These are phyloP conservation scores for Drosophila putrida DNA, from an alignment of 2,888 invertebrate species.

Conservation along the genomic window DNA sequence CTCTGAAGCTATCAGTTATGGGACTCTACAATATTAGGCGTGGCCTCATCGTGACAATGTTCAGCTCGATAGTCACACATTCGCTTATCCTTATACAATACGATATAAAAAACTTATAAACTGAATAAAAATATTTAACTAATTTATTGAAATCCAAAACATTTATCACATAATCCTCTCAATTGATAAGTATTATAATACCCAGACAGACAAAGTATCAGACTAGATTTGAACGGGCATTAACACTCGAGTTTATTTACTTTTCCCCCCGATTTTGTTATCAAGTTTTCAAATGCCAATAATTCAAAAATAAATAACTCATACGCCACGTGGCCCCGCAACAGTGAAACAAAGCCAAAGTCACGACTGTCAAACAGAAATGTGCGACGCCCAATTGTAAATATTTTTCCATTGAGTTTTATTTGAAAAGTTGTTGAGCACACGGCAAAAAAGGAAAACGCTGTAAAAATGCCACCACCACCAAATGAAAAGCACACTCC, in stretches of 20 bases:
- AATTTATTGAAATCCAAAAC: background rate
- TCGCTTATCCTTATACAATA: conserved; percentile 60
- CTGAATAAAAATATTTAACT: background rate
- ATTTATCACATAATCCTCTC: background rate
- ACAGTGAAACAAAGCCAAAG: conserved; percentile 64
- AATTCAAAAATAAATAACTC: conserved; percentile 79
- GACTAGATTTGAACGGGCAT: conserved; percentile 34
- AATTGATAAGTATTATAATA: background rate
- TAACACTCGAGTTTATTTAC: conserved; percentile 16
- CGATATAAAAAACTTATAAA: conserved; percentile 50
- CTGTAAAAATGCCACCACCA: conserved; percentile 52
- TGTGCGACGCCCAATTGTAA: conserved; percentile 67
- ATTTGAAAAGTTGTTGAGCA: conserved; percentile 71
- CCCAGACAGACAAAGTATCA: conserved; percentile 23
- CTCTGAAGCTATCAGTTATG: conserved; percentile 39
- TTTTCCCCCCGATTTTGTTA: background rate
- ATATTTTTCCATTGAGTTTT: conserved; percentile 78
- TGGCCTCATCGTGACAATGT: background rate
- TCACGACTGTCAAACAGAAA: conserved; percentile 71
- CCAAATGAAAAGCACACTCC: conserved; percentile 60
- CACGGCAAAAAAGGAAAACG: conserved; percentile 7
- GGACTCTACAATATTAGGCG: conserved; percentile 43
- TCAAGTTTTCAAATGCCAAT: conserved; percentile 64
- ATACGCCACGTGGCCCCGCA: conserved; percentile 54
- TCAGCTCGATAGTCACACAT: conserved; percentile 37